These are phyloP conservation scores for Pangasius larnaudii DNA, from an alignment of 2,797 vertebrate genomes.

Conservation along the genomic window DNA sequence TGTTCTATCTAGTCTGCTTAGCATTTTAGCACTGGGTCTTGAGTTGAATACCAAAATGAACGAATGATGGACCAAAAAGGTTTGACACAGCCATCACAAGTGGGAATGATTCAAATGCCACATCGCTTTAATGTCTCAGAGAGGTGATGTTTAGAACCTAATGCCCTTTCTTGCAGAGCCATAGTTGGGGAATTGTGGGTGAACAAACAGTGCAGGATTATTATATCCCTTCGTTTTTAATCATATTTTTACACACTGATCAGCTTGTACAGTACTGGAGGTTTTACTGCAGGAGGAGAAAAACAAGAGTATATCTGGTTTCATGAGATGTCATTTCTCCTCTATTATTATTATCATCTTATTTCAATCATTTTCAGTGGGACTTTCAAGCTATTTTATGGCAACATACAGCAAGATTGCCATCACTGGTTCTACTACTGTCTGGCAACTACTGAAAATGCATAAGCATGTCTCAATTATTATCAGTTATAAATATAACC, in stretches of 20 bases:
- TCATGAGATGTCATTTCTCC: not conserved
- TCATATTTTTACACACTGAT: not conserved
- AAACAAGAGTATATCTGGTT: not conserved
- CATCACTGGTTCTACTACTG: not conserved
- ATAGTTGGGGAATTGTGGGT: not conserved
- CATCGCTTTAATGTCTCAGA: not conserved
- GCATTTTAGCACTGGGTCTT: slow-evolving; percentile 17
- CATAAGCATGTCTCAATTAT: not conserved
- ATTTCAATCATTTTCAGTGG: not conserved
- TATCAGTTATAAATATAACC: not conserved
- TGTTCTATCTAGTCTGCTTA: not conserved
- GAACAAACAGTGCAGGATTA: not conserved
- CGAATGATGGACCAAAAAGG: not conserved
- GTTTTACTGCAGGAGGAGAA: not conserved
- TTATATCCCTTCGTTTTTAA: not conserved
- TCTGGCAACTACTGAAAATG: not conserved
- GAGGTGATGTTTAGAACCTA: not conserved
- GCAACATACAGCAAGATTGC: not conserved
- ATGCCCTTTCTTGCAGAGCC: not conserved
- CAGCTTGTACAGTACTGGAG: not conserved
- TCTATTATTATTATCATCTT: not conserved
- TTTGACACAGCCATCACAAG: not conserved
- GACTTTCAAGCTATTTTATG: not conserved
- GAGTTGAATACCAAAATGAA: not conserved
- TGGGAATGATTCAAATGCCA: not conserved